Evolutionary conservation across 2,113 vertebrate genomes (phyloP), one percentile per base, ranked within the genome.

Genomic region (Oreochromis tanganicae): DNA sequence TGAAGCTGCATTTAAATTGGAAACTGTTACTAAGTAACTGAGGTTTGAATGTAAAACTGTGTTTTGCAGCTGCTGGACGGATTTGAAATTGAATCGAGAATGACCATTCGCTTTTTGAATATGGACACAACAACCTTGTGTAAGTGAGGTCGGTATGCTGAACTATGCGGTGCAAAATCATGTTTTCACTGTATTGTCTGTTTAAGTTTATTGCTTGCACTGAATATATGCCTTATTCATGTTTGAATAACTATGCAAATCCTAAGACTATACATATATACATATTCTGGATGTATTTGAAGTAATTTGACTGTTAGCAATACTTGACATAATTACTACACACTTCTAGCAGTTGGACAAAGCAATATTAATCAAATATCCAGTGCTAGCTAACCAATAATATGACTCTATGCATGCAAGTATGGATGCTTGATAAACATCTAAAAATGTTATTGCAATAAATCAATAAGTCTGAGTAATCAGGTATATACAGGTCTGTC

Each of bases 41-140:
- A 16, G 17, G 21, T 57, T 82, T 83, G 41, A 54, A 66, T 34
- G 4, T 86, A 9, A 43, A 63, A 34, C 46, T 85, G 5, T 89
- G 7, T 85, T 91, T 90, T 94, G n/a, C 96, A 99, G 98, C 96
- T 99, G 92, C 97, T 98, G 96, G 96, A 97, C 41, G 97, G 96
- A 9, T 97, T 99, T 1, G 98, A 99, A 91, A 98, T 99, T 2
- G 98, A 99, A 94, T 97, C 97, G 29, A 98, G 96, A 95, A 99
- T 99, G 98, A 97, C 97, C 43, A 96, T 99, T 61, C 97, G 96
- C 89, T 99, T 99, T 95, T 95, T 97, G 63, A 98, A 98, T 59
- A 95, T 98, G 97, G 97, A 99, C 82, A 94, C 97, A 4, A 97
- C 96, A 0, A 96, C 96, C 0, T 94, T 98, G 6, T 99, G 98